A percentile compares a stretch with the other conserved stretches of the same genome.
Conservation (phyloP, 2,113 vertebrate genomes). For the Lasiurus cinereus region DNA sequence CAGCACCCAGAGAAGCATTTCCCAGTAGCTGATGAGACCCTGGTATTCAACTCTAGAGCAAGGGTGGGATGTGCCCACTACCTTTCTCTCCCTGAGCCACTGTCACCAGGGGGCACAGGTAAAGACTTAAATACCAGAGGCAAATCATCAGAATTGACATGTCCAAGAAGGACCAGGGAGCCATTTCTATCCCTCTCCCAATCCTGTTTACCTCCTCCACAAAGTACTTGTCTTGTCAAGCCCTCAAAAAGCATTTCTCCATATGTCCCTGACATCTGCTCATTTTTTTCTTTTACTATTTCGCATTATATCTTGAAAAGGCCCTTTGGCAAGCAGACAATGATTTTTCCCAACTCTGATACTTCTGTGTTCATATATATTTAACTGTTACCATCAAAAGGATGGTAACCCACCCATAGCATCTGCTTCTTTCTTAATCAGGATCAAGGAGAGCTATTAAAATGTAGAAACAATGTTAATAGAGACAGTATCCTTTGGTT, state of each 20-base stretch:
- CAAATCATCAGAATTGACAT: not conserved
- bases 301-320: slow-evolving; percentile 50
- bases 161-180: not conserved
- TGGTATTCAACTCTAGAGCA: not conserved
- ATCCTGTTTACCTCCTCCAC: not conserved
- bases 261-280: not conserved
- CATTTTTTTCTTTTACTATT: not conserved
- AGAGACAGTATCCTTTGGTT: slow-evolving; percentile 37
- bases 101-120: not conserved
- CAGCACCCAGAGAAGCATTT: not conserved
- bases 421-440: slow-evolving; percentile 35
- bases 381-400: slow-evolving; percentile 44
- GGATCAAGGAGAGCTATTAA: slow-evolving; percentile 37
- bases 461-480: slow-evolving; percentile 16
- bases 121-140: not conserved
- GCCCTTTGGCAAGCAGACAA: not conserved
- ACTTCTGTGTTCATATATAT: slow-evolving; percentile 13
- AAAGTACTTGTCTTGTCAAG: not conserved
- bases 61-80: not conserved
- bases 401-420: not conserved
- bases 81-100: not conserved
- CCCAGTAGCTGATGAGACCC: not conserved
- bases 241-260: not conserved
- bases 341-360: not conserved
- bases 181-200: not conserved